Evolutionary conservation across 2,888 invertebrate genomes (phyloP).

Genomic region (Tholera decimalis): DNA sequence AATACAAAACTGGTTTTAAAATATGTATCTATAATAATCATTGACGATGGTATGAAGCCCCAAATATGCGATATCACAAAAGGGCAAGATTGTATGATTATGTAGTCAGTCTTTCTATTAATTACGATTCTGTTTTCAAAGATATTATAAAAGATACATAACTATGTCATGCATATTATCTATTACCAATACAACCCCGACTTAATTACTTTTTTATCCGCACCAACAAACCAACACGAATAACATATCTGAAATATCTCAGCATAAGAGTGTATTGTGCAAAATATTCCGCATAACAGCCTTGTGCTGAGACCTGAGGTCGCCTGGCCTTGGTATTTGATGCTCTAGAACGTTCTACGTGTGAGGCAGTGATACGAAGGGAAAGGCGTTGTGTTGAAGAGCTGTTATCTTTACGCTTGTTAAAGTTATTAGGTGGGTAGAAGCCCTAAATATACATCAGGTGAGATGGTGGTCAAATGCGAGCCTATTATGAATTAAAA

Average conservation of each 20-base stretch:
- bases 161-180: too few relatives aligned
- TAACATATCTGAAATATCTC: constrained; percentile 30
- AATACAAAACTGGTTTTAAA: too few relatives aligned
- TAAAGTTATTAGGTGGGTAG: not conserved
- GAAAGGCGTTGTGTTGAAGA: constrained; percentile 47
- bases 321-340: constrained; percentile 62
- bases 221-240: constrained; percentile 4
- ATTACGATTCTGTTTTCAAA: too few relatives aligned
- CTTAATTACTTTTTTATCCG: not conserved
- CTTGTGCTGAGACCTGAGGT: constrained; percentile 51
- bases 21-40: too few relatives aligned
- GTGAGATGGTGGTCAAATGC: too few relatives aligned
- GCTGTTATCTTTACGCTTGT: constrained; percentile 8
- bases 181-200: not conserved
- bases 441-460: not conserved
- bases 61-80: too few relatives aligned
- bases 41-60: too few relatives aligned
- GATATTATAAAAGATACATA: too few relatives aligned
- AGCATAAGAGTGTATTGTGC: constrained; percentile 40
- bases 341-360: constrained; percentile 50
- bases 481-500: too few relatives aligned
- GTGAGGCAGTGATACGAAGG: constrained; percentile 16
- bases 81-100: too few relatives aligned
- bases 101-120: too few relatives aligned
- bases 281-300: constrained; percentile 44